Conservation (phyloP, 2,888 invertebrate species). For the Rhamnusium bicolor region DNA sequence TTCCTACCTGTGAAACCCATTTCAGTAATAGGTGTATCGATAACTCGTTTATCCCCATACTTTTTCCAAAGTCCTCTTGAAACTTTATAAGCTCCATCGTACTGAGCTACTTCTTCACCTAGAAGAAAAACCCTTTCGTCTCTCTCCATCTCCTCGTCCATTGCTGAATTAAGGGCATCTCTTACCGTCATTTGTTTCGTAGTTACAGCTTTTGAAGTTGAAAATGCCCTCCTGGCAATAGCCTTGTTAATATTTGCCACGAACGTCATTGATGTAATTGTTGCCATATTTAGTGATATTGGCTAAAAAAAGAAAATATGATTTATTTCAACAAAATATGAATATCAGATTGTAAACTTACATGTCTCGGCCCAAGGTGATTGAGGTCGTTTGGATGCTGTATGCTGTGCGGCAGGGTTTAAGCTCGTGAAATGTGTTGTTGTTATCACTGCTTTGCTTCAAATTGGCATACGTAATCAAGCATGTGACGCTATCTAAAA, state of each 20-base stretch:
- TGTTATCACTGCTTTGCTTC: background rate
- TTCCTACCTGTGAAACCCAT: slow-evolving; percentile 91
- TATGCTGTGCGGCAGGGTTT: slow-evolving; percentile 38
- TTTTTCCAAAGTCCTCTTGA: slow-evolving; percentile 97
- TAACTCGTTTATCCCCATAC: slow-evolving; percentile 95
- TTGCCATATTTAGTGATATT: slow-evolving; percentile 54
- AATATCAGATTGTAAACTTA: slow-evolving; percentile 45
- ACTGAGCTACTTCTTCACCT: slow-evolving; percentile 99
- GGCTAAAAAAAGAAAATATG: slow-evolving; percentile 35
- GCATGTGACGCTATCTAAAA: slow-evolving; percentile 27
- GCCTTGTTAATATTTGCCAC: slow-evolving; percentile 62
- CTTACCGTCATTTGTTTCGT: slow-evolving; percentile 90
- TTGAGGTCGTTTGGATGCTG: slow-evolving; percentile 57
- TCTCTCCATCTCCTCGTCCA: slow-evolving; percentile 96
- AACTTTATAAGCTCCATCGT: slow-evolving; percentile 98
- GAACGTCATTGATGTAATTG: slow-evolving; percentile 58
- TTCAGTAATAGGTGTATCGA: slow-evolving; percentile 99
- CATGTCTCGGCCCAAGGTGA: slow-evolving; percentile 57
- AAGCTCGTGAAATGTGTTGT: slow-evolving; percentile 3
- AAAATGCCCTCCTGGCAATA: slow-evolving; percentile 72
- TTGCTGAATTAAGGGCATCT: slow-evolving; percentile 96
- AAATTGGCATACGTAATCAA: slow-evolving; percentile 13
- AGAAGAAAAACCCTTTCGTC: slow-evolving; percentile 89
- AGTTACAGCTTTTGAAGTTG: slow-evolving; percentile 70
- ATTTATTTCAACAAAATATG: slow-evolving; percentile 30